phyloP scores from a whole-genome alignment of 2,888 invertebrate genomes.

The Nomada fabriciana region DNA sequence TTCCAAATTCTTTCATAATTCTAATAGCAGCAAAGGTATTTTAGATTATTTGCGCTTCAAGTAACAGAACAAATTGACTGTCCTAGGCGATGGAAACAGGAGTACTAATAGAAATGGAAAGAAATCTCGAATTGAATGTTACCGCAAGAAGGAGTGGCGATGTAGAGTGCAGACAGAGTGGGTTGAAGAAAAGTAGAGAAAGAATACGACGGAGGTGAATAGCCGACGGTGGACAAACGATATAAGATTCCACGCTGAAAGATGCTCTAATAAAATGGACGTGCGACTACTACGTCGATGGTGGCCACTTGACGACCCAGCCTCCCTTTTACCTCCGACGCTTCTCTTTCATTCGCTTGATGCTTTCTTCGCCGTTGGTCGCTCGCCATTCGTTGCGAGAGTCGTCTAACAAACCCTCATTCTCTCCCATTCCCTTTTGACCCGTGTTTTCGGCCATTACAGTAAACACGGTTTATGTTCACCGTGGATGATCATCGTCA shows the following conservation, averaged over 20 bases:
- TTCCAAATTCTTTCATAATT: not conserved
- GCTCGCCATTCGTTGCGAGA: conserved; percentile 36
- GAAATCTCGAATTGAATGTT: conserved; percentile 51
- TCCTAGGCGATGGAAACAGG: not conserved
- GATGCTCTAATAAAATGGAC: conserved; percentile 82
- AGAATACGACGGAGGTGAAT: conserved; percentile 67
- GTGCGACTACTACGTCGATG: conserved; percentile 72
- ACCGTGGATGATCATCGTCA: conserved; percentile 56
- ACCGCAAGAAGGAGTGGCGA: conserved; percentile 40
- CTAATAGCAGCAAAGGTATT: not conserved
- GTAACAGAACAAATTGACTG: not conserved
- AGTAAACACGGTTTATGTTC: conserved; percentile 73
- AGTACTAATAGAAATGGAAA: conserved; percentile 24
- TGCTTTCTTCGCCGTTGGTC: conserved; percentile 43
- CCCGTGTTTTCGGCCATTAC: conserved; percentile 64
- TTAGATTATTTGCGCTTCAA: not conserved
- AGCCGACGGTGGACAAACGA: conserved; percentile 78
- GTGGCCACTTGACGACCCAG: conserved; percentile 76
- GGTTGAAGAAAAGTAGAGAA: conserved; percentile 22
- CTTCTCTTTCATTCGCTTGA: conserved; percentile 62
- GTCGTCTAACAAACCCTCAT: conserved; percentile 50
- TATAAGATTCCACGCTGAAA: conserved; percentile 80
- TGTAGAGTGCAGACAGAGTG: conserved; percentile 43
- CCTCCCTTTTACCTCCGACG: conserved; percentile 64
- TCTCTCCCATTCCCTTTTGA: conserved; percentile 39